Evolutionary conservation across 2,888 invertebrate species (phyloP), one percentile per base, ranked within the genome.

Genomic region (Eupeodes luniger): DNA sequence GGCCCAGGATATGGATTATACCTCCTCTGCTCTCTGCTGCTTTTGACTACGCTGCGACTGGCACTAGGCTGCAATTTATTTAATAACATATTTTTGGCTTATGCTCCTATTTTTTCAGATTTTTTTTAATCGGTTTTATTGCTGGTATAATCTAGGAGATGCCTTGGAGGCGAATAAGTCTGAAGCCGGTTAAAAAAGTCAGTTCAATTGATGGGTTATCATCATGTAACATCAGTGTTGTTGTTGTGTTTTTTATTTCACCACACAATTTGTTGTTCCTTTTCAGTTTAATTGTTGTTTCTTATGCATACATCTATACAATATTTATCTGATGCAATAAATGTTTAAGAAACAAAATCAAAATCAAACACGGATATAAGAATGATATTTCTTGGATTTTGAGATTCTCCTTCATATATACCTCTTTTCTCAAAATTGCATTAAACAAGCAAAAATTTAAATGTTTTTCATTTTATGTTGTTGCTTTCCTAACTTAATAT

Each of bases 291-390:
- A 11, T 34, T 7, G 66, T 70, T 70, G 40, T 53, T 69, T 69
- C 11, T 40, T 53, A 27, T 27, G 3, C 27, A 27, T 27, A 27
- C 27, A 27, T 27, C 27, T 27, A 27, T 27, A 27, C 27, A 27
- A 27, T 69, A 27, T 40, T 64, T 55, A 66, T 40, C 64, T 81
- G 74, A 81, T 74, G 74, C 72, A 74, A 81, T 80, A 47, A 62
- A 72, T 64, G 40, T 36, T 19, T 7, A 7, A 40, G 6, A 40
- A 19, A 40, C 9, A 40, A 40, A 40, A n/a, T 10, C 55, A 55
- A 10, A 75, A 53, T 62, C 40, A 12, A 40, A 27, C 27, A 1
- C 27, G 27, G 27, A 27, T 27, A 27, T 27, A 27, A 27, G 27
- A 27, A 27, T 27, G 27, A 2, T 27, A 27, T 27, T 27, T 27